Base-by-base conservation (phyloP, 2,888 invertebrate species). In the Agrotis clavis region DNA sequence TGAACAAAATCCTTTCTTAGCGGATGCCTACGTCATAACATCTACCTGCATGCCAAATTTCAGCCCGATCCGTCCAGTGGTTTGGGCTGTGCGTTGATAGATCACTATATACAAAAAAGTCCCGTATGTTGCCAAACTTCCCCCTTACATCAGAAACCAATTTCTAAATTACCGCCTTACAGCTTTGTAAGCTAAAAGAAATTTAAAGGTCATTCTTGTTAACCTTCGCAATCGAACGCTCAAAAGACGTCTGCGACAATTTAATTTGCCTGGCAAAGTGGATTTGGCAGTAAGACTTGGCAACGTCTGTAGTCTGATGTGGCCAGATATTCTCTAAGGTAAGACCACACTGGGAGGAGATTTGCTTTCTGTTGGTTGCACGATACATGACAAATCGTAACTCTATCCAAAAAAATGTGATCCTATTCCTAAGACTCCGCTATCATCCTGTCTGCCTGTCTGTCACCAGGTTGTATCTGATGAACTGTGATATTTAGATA, bases 201-300 rank as follows among this genome's bases (percentile, higher is more conserved):
- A 59, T 62, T 54, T 21, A 13, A 73, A 79, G 18, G 45, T 66
- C 53, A 56, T 35, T 25, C 45, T 68, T 53, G 56, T 68, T 66
- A 68, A 35, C 62, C 50, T 25, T 30, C 13, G 19, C 30, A 54
- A 67, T 80, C 14, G 51, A 66, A 66, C 50, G 62, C 59, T 72
- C 67, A 30, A 72, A 73, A 77, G 70, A 74, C 41, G 60, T 4
- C 54, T 67, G 60, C 56, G 54, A 77, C 77, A 84, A 75, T 83
- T 81, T 84, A 73, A 81, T 84, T 83, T 79, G 72, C 68, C 67
- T 71, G 61, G 45, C n/a, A 69, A 66, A 67, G 56, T 51, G 59
- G 69, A 76, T 71, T 76, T 83, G 79, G 74, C 81, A 75, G 30
- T 35, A 35, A 19, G 57, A 61, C 71, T 80, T 81, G 83, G 72